phyloP scores from a whole-genome alignment of 2,797 vertebrate genomes.

The Schizopygopsis malacanthus region DNA sequence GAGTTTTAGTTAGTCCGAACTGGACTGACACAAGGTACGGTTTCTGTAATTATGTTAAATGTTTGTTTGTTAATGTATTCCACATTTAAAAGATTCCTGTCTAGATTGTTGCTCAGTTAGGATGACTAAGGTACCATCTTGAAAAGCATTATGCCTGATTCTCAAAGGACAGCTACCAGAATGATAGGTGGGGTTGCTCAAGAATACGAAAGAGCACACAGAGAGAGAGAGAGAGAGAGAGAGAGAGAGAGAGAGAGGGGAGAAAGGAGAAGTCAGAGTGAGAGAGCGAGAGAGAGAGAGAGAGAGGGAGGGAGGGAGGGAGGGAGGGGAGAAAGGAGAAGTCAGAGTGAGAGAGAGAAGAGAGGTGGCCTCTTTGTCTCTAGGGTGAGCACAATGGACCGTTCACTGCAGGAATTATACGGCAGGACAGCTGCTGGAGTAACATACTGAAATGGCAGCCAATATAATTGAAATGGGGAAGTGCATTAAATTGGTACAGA shows the following conservation, averaged over 20 bases:
- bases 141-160: slow-evolving; percentile 16
- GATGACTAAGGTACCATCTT: slow-evolving; percentile 24
- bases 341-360: slow-evolving; percentile 47
- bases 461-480: slow-evolving; percentile 55
- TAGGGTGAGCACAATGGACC: slow-evolving; percentile 72
- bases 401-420: slow-evolving; percentile 69
- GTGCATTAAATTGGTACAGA: slow-evolving; percentile 32
- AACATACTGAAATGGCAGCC: slow-evolving; percentile 64
- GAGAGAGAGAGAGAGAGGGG: slow-evolving; percentile 38
- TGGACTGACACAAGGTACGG: slow-evolving; percentile 45
- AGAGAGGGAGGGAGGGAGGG: slow-evolving; percentile 39
- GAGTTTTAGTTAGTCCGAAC: slow-evolving; percentile 8
- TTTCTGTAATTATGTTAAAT: slow-evolving; percentile 31
- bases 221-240: slow-evolving; percentile 10
- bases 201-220: slow-evolving; percentile 25
- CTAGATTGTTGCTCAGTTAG: neutral
- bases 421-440: slow-evolving; percentile 68
- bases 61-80: slow-evolving; percentile 15
- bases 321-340: slow-evolving; percentile 37
- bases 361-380: slow-evolving; percentile 66
- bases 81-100: neutral
- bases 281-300: slow-evolving; percentile 46
- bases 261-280: slow-evolving; percentile 42
- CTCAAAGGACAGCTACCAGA: slow-evolving; percentile 32
- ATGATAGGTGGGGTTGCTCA: slow-evolving; percentile 41